phyloP scores from a whole-genome alignment of 2,888 invertebrate species.

The Sarcophaga caerulescens region DNA sequence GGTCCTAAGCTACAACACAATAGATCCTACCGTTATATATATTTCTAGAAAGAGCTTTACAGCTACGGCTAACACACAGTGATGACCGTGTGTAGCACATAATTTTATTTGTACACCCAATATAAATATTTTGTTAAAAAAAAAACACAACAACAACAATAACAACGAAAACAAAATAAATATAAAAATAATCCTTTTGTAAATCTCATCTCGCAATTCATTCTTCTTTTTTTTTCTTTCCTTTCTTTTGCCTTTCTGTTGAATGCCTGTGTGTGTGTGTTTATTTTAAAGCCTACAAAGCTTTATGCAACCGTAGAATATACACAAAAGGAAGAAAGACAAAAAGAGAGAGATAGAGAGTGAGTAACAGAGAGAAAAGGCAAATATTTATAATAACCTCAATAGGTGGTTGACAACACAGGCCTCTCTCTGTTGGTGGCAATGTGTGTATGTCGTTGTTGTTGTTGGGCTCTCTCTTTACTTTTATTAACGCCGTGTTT shows the following conservation, averaged over 20 bases:
- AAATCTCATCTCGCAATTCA: background rate
- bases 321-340: background rate
- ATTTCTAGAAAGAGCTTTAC: too few species aligned
- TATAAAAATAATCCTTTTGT: slow-evolving; percentile 62
- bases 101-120: too few species aligned
- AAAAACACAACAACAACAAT: background rate
- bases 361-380: too few species aligned
- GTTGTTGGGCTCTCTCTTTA: background rate
- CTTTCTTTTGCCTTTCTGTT: background rate
- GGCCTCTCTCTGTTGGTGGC: slow-evolving; percentile 42
- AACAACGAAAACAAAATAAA: slow-evolving; percentile 15
- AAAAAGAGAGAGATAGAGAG: background rate
- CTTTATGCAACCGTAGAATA: slow-evolving; percentile 32
- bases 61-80: too few species aligned
- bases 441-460: background rate
- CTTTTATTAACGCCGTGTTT: slow-evolving; percentile 24
- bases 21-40: too few species aligned
- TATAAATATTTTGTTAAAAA: background rate
- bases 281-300: slow-evolving; percentile 63
- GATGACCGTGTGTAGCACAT: too few species aligned
- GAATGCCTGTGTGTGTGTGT: background rate
- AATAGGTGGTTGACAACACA: slow-evolving; percentile 67
- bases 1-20: too few species aligned
- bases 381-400: slow-evolving; percentile 57
- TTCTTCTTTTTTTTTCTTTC: background rate